Conservation (phyloP, 2,113 vertebrate species). For the Tachysurus vachellii region DNA sequence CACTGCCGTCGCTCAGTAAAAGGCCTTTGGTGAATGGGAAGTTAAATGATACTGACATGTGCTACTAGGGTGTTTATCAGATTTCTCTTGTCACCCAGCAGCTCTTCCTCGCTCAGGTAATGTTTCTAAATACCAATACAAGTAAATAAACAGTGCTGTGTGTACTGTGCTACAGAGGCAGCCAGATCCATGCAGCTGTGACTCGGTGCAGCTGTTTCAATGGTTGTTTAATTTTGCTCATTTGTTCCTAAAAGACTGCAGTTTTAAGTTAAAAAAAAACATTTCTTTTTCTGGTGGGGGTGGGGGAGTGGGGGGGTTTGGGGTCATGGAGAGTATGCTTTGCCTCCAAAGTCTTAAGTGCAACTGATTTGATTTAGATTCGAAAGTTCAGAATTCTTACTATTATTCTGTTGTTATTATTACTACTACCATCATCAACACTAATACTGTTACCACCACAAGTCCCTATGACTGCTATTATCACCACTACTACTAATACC, state of each 20-base stretch:
- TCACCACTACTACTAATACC: fast-evolving
- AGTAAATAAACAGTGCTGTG: not conserved
- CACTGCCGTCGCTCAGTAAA: not conserved
- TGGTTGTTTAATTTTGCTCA: not conserved
- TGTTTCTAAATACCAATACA: not conserved
- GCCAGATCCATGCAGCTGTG: not conserved
- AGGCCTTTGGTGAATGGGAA: not conserved
- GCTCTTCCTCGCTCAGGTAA: not conserved
- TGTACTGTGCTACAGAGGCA: not conserved
- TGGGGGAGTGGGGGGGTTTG: no score
- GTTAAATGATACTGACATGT: slow-evolving; percentile 9
- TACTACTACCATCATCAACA: not conserved
- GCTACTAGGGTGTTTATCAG: not conserved
- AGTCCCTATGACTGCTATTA: not conserved
- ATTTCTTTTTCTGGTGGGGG: not conserved
- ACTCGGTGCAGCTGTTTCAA: not conserved
- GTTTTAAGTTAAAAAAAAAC: not conserved
- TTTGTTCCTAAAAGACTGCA: not conserved
- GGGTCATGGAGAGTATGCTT: no score
- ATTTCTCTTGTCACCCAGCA: not conserved
- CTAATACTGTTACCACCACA: not conserved
- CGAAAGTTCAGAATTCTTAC: not conserved
- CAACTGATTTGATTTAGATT: not conserved
- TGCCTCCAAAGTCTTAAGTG: not conserved
- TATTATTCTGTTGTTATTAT: no score